Evolutionary conservation across 1,140 invertebrate species (phyloP), one percentile per base, ranked within the genome.

Genomic region (Drosophila persimilis): DNA sequence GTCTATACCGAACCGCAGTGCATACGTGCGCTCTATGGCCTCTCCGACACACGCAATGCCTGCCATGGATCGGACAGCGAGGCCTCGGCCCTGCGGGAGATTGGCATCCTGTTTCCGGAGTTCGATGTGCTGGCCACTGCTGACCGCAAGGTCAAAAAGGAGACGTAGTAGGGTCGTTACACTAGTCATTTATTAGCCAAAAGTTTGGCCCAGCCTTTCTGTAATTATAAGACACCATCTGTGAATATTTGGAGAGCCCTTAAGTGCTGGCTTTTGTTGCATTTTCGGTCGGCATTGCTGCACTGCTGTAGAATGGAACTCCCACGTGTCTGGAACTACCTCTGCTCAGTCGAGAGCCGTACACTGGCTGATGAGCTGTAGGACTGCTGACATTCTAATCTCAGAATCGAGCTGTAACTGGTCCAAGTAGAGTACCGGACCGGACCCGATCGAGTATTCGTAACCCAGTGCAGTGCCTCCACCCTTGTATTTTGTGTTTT

Each of bases 11-110:
- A 95, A 48, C 97, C 97, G 2, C 83, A 95, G 55, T 94, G 94
- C 67, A 95, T 98, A 58, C 92, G 97, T 78, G 96, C 96, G 2
- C 92, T 93, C 77, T 98, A 95, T 93, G 97, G 97, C 0, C 91
- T 98, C 2, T 97, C 97, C 1, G 97, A 98, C 91, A 98, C 97
- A 0, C 95, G 97, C 89, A 99, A 99, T 93, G 97, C 96, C 17
- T 95, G 95, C 50, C 97, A 98, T 92, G 97, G 97, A 35, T 98
- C 97, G 95, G 97, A 98, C 94, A 97, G 97, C 1, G 80, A 92
- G 58, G 92, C 94, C 89, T 96, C 96, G 29, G 96, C 95, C 3
- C 80, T 92, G 71, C 93, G 93, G 60, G 97, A 98, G 92, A 97
- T 97, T 50, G 86, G 92, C 48, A 95, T 98, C 84, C 95, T 98